Conservation (phyloP, 2,113 vertebrate species). For the Lycaon pictus region DNA sequence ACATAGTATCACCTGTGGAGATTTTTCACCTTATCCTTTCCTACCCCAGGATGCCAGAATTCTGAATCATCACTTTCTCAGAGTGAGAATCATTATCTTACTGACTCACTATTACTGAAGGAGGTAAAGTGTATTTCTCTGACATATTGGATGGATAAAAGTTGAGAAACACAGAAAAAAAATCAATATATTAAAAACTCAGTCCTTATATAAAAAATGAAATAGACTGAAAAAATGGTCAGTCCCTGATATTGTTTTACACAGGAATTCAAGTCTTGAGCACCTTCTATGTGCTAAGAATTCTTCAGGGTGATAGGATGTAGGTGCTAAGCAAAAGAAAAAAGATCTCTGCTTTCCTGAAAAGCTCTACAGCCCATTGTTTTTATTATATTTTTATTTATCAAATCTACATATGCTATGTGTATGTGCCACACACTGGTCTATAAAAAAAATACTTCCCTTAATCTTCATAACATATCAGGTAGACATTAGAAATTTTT, state of each 20-base stretch:
- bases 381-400: neutral
- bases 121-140: neutral
- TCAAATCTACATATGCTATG: neutral
- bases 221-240: neutral
- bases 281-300: neutral
- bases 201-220: neutral
- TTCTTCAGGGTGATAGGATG: neutral
- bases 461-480: neutral
- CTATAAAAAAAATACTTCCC: neutral
- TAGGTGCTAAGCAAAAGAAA: neutral
- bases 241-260: neutral
- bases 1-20: neutral
- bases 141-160: neutral
- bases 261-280: neutral
- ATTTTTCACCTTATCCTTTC: neutral
- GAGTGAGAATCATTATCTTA: neutral
- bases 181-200: neutral
- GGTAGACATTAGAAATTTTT: neutral
- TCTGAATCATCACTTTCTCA: neutral
- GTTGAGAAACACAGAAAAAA: neutral
- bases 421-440: neutral
- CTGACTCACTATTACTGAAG: neutral
- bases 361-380: neutral
- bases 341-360: neutral
- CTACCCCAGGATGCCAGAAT: neutral